Evolutionary conservation across 2,888 invertebrate species (phyloP), one percentile per base, ranked within the genome.

Genomic region (Conops quadrifasciatus): DNA sequence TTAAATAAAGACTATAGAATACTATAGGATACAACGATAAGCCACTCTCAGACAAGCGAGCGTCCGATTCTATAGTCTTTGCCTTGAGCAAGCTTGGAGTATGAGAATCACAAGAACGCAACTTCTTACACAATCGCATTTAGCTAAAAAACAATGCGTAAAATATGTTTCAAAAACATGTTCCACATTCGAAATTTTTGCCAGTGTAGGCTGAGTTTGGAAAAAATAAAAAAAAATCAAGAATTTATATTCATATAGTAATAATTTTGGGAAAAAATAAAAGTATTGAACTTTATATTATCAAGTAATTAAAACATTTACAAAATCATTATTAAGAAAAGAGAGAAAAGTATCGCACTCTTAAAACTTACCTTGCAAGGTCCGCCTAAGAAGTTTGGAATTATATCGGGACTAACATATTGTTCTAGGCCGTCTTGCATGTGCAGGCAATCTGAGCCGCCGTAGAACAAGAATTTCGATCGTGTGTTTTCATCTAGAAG

Each of bases 311-410:
- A 66, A 71, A 36, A 64, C 67, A 73, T 70, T 67, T 73, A 60
- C 28, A 62, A 47, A 68, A 59, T 21, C 64, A 71, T 67, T 67
- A 71, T 45, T 47, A 62, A 56, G 30, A 51, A 45, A 19, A 24
- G 13, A 24, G 30, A 58, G n/a, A n/a, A n/a, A n/a, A n/a, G n/a
- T n/a, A n/a, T n/a, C 45, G 49, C 45, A 58, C 16, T 30, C 45
- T 2, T 15, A 11, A 28, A 36, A 69, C 75, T 73, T 85, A 95
- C 96, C 91, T 92, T 93, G 86, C 94, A 93, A 16, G 92, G 89
- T 70, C 96, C 96, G n/a, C 95, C 96, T 2, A 97, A 89, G 87
- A 97, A 97, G 85, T 96, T 95, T 0, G 97, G 97, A 73, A 97
- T 92, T 79, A 91, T 91, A 73, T 94, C 92, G 74, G 92, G 90